Conservation (phyloP, 2,797 vertebrate genomes). For the Lateolabrax maculatus region DNA sequence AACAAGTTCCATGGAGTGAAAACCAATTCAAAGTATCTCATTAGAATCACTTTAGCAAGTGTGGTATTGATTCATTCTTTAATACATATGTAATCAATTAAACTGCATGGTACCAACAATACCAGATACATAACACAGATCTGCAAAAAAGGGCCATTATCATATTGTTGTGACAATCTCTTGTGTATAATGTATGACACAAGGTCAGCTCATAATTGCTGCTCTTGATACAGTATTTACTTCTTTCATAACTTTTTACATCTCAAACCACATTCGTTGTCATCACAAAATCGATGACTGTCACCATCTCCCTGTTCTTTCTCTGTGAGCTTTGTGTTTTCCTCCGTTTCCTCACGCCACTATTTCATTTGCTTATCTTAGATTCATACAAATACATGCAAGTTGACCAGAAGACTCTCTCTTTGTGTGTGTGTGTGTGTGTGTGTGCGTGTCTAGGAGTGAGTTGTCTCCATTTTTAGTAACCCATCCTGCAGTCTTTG, state of each 20-base stretch:
- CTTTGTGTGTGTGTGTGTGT: neutral
- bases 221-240: neutral
- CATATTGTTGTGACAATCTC: neutral
- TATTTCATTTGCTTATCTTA: constrained; percentile 38
- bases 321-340: neutral
- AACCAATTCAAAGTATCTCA: neutral
- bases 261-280: neutral
- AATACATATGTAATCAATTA: neutral
- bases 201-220: constrained; percentile 11
- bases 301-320: neutral
- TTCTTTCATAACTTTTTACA: neutral
- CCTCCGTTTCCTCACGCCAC: neutral
- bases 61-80: constrained; percentile 6
- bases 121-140: constrained; percentile 1
- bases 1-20: neutral
- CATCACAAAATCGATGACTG: neutral
- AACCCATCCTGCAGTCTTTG: constrained; percentile 29
- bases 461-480: constrained; percentile 65
- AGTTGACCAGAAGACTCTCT: constrained; percentile 12
- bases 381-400: constrained; percentile 44
- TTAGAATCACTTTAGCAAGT: constrained; percentile 14
- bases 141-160: constrained; percentile 6
- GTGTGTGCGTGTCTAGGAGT: constrained; percentile 18
- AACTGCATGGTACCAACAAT: neutral
- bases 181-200: neutral